Percentiles rank a stretch among this genome's conserved stretches.
Evolutionary conservation across 2,797 vertebrate species (phyloP).

Genomic region (Dicrostonyx torquatus): DNA sequence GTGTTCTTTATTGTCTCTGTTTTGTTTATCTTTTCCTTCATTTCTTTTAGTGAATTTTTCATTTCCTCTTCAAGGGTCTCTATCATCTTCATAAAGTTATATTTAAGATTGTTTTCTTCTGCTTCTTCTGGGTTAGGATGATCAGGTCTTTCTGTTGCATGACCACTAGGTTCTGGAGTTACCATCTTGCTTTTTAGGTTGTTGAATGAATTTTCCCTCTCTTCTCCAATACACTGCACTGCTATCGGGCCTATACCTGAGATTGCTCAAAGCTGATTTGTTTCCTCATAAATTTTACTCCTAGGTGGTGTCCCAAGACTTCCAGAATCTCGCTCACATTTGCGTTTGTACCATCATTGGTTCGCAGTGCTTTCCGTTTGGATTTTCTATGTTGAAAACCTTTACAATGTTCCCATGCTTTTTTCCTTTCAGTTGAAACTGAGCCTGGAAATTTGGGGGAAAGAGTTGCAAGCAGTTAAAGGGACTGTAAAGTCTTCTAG

Average conservation of each 20-base stretch:
- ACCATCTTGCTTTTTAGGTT: no score
- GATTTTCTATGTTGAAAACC: background rate
- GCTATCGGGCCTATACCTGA: background rate
- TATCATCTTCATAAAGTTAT: no score
- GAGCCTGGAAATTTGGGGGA: background rate
- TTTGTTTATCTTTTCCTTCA: no score
- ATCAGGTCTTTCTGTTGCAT: no score
- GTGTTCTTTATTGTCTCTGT: no score
- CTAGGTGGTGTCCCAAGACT: slow-evolving; percentile 30
- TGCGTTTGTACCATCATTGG: background rate
- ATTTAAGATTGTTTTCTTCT: no score
- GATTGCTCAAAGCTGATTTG: slow-evolving; percentile 6
- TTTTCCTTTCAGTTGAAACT: background rate
- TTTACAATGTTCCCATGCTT: background rate
- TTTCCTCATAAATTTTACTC: slow-evolving; percentile 45
- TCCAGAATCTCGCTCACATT: background rate
- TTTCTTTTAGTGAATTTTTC: no score
- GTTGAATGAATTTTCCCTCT: background rate
- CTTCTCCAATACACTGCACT: background rate
- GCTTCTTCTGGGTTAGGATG: no score
- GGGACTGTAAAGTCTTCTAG: background rate
- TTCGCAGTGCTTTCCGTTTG: background rate
- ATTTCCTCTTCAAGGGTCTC: no score
- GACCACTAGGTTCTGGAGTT: no score
- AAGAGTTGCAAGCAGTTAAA: background rate